Conservation (phyloP, 2,797 vertebrate genomes). For the Margarornis squamiger region DNA sequence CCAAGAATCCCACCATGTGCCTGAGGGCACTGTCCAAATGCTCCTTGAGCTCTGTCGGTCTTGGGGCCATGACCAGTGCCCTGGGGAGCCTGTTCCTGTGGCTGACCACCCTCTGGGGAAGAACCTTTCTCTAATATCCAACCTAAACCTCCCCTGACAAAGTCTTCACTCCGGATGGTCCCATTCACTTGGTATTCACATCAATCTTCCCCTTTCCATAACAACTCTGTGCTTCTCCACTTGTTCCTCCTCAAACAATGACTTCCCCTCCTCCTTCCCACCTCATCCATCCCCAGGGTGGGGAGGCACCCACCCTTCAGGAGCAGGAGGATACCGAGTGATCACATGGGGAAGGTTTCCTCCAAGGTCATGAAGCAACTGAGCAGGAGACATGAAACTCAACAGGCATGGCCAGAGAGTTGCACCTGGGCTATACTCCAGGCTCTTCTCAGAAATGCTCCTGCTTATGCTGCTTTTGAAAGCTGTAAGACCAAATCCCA, state of each 20-base stretch:
- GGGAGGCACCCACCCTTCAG: neutral
- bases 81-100: neutral
- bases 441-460: neutral
- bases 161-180: neutral
- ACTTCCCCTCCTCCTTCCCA: neutral
- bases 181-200: neutral
- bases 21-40: fast-evolving
- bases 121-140: neutral
- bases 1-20: neutral
- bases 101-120: neutral
- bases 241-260: neutral
- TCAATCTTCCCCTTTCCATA: neutral
- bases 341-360: neutral
- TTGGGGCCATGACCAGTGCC: neutral
- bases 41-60: neutral
- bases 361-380: neutral
- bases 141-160: neutral
- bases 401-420: neutral
- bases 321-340: neutral
- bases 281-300: neutral
- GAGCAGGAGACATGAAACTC: neutral
- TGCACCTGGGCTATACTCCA: neutral
- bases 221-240: neutral
- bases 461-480: neutral
- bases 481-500: neutral